Evolutionary conservation across 2,888 invertebrate species (phyloP), one percentile per base, ranked within the genome.

Genomic region (Dinocampus coccinellae): DNA sequence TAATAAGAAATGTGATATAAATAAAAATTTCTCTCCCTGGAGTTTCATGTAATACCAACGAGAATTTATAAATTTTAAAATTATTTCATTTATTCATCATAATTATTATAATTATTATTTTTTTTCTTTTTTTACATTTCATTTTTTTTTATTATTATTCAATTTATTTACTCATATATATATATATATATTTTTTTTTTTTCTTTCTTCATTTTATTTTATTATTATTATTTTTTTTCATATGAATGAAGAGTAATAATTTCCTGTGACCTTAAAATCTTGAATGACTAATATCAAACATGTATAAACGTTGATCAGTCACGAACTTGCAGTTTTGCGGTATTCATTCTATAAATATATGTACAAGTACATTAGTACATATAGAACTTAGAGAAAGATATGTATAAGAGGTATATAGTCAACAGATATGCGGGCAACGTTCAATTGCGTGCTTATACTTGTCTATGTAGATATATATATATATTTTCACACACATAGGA

Each of bases 261-360:
- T n/a, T 47, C 16, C 16, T 16, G 16, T 47, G 47, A 47, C 47
- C 47, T 47, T 60, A 60, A 60, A 36, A 11, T 16, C 34, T 29
- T 57, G 26, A 60, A 20, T 34, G 10, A 22, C 60, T 34, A 34
- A 34, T 33, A 60, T 22, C 34, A 34, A 20, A 60, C 20, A 60
- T 58, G 29, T 24, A 24, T 20, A 33, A 36, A 60, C 34, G 33
- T 60, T 60, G 60, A 60, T 60, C 60, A 34, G 60, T 60, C 60
- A 60, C 60, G 60, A 60, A 60, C 47, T 47, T 47, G 47, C 47
- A 47, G 47, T 47, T 47, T 47, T 47, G 47, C 9, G 47, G 47
- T 47, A 47, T 47, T 16, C 16, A 16, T n/a, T n/a, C n/a, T n/a
- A 7, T 47, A 20, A 16, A 20, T n/a, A 47, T 7, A 47, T 47